Base-by-base conservation (phyloP, 2,113 vertebrate genomes). In the Cyphomyrus discorhynchus region DNA sequence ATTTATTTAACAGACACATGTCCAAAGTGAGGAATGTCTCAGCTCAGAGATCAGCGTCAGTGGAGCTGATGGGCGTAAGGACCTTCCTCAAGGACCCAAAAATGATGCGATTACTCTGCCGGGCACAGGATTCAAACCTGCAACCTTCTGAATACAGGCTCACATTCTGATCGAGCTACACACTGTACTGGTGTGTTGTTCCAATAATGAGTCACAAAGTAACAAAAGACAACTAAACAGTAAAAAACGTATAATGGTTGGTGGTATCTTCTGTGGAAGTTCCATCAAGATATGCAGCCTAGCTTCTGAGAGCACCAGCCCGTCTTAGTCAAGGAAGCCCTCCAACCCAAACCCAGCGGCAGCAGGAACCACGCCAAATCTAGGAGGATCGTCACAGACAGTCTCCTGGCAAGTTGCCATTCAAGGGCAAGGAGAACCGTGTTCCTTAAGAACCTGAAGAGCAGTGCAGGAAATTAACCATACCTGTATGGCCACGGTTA, bases 401-500 rank as follows among this genome's bases (percentile, higher is more conserved):
- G 21, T 58, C 56, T 58, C 7, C 21, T 9, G 53, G 53, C 53
- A 56, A 24, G 53, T 56, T 56, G 21, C 56, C 21, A n/a, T n/a
- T n/a, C 21, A 2, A 58, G 21, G 56, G 58, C n/a, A 10, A 27
- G 8, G 58, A 27, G 58, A 66, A 9, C 24, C 9, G 7, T n/a
- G 58, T n/a, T 62, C 58, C 58, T 10, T 8, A 80, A 80, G 74
- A 42, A 80, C 74, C 74, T 2, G 13, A 39, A 39, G 31, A 80
- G 39, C 74, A 39, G 31, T 82, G 42, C 39, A 9, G 13, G 77
- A 82, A 19, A 24, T 45, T 1, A 70, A 11, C 6, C 3, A 10
- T 96, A 99, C 98, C 98, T 99, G 98, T 91, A 99, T 96, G 19
- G 98, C 98, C 31, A 98, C 97, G 0, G 97, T 97, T 93, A 98